Base-by-base conservation (phyloP, 2,113 vertebrate genomes). In the Platysternon megacephalum region DNA sequence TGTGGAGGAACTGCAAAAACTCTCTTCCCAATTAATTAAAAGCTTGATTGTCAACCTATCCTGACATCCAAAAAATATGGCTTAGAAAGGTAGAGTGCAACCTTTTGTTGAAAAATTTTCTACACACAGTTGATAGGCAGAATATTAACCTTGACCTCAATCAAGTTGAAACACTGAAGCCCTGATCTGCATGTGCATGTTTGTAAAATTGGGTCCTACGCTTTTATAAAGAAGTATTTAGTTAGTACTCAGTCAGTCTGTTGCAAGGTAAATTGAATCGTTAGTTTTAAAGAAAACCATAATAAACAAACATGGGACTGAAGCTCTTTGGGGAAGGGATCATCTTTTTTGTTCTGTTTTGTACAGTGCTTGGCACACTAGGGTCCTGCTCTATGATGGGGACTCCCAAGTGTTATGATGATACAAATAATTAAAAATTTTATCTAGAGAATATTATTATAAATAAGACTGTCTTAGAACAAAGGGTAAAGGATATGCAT, bases 1-100 rank as follows among this genome's bases (percentile, higher is more conserved):
- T 84, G 44, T 79, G 91, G 91, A 72, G 88, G 68, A 4, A 14
- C 55, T 94, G 94, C 80, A 42, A 87, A 78, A 84, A 87, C 87
- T 72, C 42, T 32, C 83, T 91, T 72, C 68, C 6, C 8, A 26
- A n/a, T 55, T 76, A 19, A 0, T n/a, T 58, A 2, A 32, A 3
- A 0, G 65, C 4, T 19, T 72, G 65, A 14, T 68, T 68, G 61
- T 13, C 35, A 55, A 4, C 16, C 65, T 8, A 78, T 78, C 6
- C 26, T 78, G 24, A 78, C 7, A 29, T 76, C 19, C 72, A 74
- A 74, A 72, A 39, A 74, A 44, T 26, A 78, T 16, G 44, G 12
- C 74, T 78, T 78, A 61, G 39, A n/a, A 21, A 92, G 74, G 61
- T 78, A 6, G 17, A 2, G 52, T 82, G 2, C n/a, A 22, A 53